Base-by-base conservation (phyloP, 2,888 invertebrate genomes). In the Halictus ligatus region DNA sequence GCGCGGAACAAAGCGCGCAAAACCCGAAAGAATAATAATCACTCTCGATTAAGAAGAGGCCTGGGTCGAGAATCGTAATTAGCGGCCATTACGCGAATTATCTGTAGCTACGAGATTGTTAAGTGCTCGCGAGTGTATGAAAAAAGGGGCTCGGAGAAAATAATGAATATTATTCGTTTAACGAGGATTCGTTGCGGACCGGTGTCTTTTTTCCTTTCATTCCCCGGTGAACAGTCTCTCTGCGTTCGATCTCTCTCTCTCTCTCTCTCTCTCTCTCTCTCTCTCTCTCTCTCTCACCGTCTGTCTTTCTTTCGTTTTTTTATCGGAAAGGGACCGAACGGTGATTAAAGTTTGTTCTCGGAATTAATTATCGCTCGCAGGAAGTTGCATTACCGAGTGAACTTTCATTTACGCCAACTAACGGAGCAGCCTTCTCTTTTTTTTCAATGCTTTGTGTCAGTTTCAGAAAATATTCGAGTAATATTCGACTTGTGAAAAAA, bases 331-430 rank as follows among this genome's bases (percentile, higher is more conserved):
- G 10, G 25, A 71, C n/a, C 43, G 71, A 71, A 46, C 43, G 43
- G 71, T 71, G 71, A 75, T 75, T 54, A n/a, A 25, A 35, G 12
- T 78, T 46, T 60, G 43, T 67, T 78, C 43, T 46, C 18, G 29
- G 46, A 78, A 78, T 80, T 50, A 67, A 80, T 80, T 78, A 50
- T 29, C n/a, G 13, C 35, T 64, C 18, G 25, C 40, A 72, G 75
- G 77, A 84, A 77, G 79, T 79, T 80, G 18, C 29, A 76, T 84
- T 79, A 60, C 78, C 35, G 15, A 13, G 18, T 12, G 46, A 67
- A 74, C 73, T 71, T 46, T 25, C 21, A 25, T 40, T 40, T 46
- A n/a, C n/a, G 13, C n/a, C n/a, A 7, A 25, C 43, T n/a, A 25
- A 18, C 46, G 43, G 46, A 2, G 12, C 6, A 13, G 21, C 0